Evolutionary conservation across 2,797 vertebrate genomes (phyloP), one percentile per base, ranked within the genome.

Genomic region (Oryzias dopingdopingensis): DNA sequence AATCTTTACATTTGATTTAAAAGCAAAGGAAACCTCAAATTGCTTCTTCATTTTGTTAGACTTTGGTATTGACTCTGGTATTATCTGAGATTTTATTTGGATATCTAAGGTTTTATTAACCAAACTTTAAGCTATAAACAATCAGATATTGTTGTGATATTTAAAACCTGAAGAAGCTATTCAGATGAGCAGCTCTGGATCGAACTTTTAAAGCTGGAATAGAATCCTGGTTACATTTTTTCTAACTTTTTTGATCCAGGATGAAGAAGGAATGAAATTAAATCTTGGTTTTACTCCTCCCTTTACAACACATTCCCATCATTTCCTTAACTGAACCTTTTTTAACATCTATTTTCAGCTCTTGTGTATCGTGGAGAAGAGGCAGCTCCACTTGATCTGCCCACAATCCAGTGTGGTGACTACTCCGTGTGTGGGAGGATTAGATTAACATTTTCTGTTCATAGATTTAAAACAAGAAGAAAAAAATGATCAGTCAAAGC

Each of bases 341-440:
- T 29, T 29, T 29, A 6, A 6, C 6, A 73, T 56, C 62, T 0
- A 4, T 75, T 72, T 79, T 63, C 14, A 56, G 54, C 59, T 64
- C 52, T 62, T 68, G 41, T 70, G 43, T 59, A 55, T 58, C 62
- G 29, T 1, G 12, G 67, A 49, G 40, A 46, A 54, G 67, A 16
- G 49, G 40, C 13, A 6, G 47, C 42, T n/a, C 52, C 49, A 59
- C 59, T 57, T 74, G 71, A 82, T 47, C 66, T 69, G 42, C 76
- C 68, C 75, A 82, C 60, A 76, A 56, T 65, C 32, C 70, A 0
- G 6, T 62, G 67, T 55, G 52, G 42, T 70, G 66, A 61, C 77
- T 59, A 48, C 48, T 76, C 16, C 37, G 49, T 5, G 60, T 54
- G 77, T 67, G 73, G 76, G 62, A 14, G 41, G 60, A 29, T 65